Percentiles rank a stretch among this genome's conserved stretches.
Evolutionary conservation across 2,888 invertebrate species (phyloP).

Genomic region (Byasa hedistus): DNA sequence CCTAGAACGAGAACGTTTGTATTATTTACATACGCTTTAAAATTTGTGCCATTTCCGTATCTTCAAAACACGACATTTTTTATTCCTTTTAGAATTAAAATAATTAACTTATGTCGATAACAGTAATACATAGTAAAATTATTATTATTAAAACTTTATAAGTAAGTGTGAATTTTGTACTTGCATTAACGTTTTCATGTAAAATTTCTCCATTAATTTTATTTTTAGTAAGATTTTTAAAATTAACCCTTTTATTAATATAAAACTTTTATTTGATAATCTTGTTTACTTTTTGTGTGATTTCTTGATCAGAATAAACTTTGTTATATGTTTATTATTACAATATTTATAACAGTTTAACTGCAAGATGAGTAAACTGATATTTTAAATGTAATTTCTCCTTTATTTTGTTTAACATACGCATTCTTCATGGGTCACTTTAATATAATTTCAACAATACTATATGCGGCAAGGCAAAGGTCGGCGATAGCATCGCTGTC

Average conservation of each 20-base stretch:
- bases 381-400: background rate
- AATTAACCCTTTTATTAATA: too few species aligned
- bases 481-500: conserved; percentile 68
- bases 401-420: background rate
- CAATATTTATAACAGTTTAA: background rate
- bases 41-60: background rate
- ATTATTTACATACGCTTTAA: conserved; percentile 31
- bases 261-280: too few species aligned
- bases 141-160: too few species aligned
- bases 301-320: background rate
- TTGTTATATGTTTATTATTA: background rate
- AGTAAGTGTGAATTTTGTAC: too few species aligned
- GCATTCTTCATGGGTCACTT: background rate
- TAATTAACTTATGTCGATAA: too few species aligned
- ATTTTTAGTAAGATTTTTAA: too few species aligned
- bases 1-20: conserved; percentile 31
- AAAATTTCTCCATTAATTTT: too few species aligned
- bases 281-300: too few species aligned
- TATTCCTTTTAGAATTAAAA: too few species aligned
- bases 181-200: too few species aligned
- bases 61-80: too few species aligned
- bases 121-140: too few species aligned
- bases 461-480: conserved; percentile 41
- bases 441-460: conserved; percentile 43
- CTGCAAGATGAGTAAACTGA: background rate